A percentile compares a stretch with the other conserved stretches of the same genome.
phyloP scores from a whole-genome alignment of 2,888 invertebrate genomes.

The Mesorhabditis belari region DNA sequence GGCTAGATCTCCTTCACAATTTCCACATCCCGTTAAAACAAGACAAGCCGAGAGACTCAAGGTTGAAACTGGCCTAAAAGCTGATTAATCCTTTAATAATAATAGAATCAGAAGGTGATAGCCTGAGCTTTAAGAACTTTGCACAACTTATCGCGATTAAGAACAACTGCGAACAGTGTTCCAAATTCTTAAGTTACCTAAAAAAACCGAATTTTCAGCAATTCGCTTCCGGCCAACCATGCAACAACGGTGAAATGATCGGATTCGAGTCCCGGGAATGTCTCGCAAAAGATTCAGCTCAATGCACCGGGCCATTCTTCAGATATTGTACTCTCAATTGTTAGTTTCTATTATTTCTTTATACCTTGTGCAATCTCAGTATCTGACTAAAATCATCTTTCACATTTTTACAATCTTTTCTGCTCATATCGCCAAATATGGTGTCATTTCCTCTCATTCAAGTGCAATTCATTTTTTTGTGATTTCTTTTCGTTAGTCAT shows the following conservation, averaged over 20 bases:
- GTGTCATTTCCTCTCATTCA: background rate
- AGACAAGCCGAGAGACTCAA: too few species aligned
- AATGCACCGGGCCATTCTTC: constrained; percentile 52
- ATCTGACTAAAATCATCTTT: background rate
- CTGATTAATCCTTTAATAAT: too few species aligned
- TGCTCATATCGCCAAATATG: background rate
- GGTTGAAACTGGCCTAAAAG: too few species aligned
- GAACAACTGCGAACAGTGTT: background rate
- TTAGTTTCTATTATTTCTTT: constrained; percentile 4
- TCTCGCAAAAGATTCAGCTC: constrained; percentile 46
- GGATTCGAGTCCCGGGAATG: constrained; percentile 53
- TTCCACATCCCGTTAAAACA: too few species aligned
- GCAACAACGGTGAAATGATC: constrained; percentile 47
- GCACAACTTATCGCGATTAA: background rate
- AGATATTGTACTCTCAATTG: constrained; percentile 46
- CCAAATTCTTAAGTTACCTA: too few species aligned
- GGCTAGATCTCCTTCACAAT: too few species aligned
- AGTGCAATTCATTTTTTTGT: too few species aligned
- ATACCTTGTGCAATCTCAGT: background rate
- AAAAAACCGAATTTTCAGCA: constrained; percentile 26
- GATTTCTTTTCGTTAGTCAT: too few species aligned
- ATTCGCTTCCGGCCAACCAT: constrained; percentile 50
- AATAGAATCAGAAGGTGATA: too few species aligned
- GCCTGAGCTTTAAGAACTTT: background rate
- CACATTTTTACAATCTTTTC: background rate